These are phyloP conservation scores for Mamestra brassicae DNA, from an alignment of 2,888 invertebrate genomes.

Conservation along the genomic window DNA sequence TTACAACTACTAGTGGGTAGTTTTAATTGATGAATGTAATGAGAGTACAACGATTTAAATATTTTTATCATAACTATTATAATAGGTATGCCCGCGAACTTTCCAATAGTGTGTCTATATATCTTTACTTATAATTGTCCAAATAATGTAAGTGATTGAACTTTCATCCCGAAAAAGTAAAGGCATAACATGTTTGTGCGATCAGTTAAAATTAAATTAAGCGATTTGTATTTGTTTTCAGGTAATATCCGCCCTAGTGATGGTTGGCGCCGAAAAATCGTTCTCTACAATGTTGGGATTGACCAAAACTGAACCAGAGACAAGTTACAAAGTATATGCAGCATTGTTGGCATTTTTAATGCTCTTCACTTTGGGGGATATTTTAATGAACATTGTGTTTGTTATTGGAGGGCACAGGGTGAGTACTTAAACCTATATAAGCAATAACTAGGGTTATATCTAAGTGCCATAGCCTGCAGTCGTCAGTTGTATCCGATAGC, in stretches of 20 bases:
- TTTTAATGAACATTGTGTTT: constrained; percentile 43
- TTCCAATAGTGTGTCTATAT: no score
- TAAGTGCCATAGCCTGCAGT: no score
- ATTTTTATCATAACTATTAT: no score
- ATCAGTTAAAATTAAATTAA: neutral
- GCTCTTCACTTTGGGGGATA: constrained; percentile 40
- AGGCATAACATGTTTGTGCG: no score
- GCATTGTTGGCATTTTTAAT: constrained; percentile 35
- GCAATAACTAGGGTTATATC: no score
- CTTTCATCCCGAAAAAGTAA: neutral
- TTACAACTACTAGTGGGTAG: no score
- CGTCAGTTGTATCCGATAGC: no score
- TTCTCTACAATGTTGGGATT: constrained; percentile 37
- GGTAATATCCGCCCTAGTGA: constrained; percentile 43
- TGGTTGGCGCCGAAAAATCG: constrained; percentile 40
- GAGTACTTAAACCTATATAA: neutral
- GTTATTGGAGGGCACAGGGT: constrained; percentile 48
- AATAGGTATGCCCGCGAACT: no score
- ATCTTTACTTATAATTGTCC: no score
- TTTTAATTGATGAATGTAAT: no score
- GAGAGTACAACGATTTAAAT: no score
- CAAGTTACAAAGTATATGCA: constrained; percentile 39
- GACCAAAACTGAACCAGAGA: constrained; percentile 41
- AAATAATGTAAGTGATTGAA: neutral
- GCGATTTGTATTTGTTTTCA: constrained; percentile 6